Evolutionary conservation across 2,888 invertebrate species (phyloP), one percentile per base, ranked within the genome.

Genomic region (Caenorhabditis zanzibari): DNA sequence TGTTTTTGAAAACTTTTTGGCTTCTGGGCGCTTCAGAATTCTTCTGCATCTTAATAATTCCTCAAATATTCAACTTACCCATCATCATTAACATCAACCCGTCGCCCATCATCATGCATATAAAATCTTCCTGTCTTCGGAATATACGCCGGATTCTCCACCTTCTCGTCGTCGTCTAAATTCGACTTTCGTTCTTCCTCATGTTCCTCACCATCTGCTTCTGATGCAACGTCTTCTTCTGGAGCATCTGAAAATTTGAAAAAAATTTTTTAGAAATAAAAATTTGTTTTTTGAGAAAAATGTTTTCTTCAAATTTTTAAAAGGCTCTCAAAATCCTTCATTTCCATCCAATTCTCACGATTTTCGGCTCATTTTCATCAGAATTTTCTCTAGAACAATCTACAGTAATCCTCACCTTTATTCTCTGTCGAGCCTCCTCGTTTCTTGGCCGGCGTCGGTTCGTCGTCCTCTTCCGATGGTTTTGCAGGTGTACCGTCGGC

Each of bases 101-200:
- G 38, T n/a, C 84, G 35, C 63, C 72, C 61, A 69, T 84, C 84
- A 66, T 84, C 84, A 63, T 84, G 84, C 84, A 84, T 84, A 54
- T 81, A 84, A 59, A 81, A 84, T 35, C 77, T 61, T 35, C 84
- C 79, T 32, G 64, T 66, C 54, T 81, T 80, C 22, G 84, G 84
- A 44, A 84, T 84, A 71, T 84, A 84, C 44, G 84, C 84, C 28
- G 84, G 84, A 74, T 84, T 84, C 32, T 84, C 84, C 22, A 72
- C 84, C 22, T 81, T 76, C 35, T 84, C 74, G 68, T 84, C 84
- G 38, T 84, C 84, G 49, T 84, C 84, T 28, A 84, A 59, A 35
- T 79, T 69, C 14, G 41, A 28, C 22, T 59, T 68, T 14, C 61
- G 38, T 14, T 74, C 56, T 12, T 63, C 63, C 14, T 59, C 81